Percentiles rank a stretch among this genome's conserved stretches.
These are phyloP conservation scores for Pogonus chalceus DNA, from an alignment of 1,140 invertebrate genomes.

Conservation along the genomic window DNA sequence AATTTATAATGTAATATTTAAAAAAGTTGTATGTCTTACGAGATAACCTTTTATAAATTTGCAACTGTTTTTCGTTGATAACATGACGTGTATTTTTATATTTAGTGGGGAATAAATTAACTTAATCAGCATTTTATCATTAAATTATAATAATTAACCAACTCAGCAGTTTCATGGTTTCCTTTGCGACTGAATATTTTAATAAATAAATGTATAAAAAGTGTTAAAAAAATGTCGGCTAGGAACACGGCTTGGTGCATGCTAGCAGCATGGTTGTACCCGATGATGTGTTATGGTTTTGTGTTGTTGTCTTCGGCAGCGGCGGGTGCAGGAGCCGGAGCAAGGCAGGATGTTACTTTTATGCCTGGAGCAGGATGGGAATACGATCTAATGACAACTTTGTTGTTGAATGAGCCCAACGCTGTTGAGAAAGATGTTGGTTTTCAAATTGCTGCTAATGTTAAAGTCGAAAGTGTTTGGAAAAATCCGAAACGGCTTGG, in stretches of 20 bases:
- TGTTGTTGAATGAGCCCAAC: constrained; percentile 41
- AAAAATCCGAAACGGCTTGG: constrained; percentile 33
- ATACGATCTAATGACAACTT: constrained; percentile 39
- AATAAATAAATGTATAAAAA: background rate
- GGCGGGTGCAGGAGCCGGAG: constrained; percentile 16
- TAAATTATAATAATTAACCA: background rate
- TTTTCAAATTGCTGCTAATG: constrained; percentile 40
- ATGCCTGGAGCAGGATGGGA: constrained; percentile 29
- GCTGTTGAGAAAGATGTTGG: constrained; percentile 44
- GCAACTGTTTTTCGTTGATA: background rate
- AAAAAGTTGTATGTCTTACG: background rate
- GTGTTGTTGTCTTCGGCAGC: constrained; percentile 32
- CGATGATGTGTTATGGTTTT: constrained; percentile 22
- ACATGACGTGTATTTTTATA: background rate
- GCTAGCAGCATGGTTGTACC: background rate
- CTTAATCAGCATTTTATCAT: background rate
- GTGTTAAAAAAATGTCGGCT: background rate
- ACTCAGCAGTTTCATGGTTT: background rate
- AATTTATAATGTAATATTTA: background rate
- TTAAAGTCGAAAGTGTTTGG: constrained; percentile 44
- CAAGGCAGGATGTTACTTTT: constrained; percentile 27
- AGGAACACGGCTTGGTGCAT: background rate
- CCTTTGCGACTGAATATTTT: background rate
- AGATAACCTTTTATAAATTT: background rate
- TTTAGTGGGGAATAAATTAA: background rate